Base-by-base conservation (phyloP, 2,888 invertebrate species). In the Amphipyra berbera region DNA sequence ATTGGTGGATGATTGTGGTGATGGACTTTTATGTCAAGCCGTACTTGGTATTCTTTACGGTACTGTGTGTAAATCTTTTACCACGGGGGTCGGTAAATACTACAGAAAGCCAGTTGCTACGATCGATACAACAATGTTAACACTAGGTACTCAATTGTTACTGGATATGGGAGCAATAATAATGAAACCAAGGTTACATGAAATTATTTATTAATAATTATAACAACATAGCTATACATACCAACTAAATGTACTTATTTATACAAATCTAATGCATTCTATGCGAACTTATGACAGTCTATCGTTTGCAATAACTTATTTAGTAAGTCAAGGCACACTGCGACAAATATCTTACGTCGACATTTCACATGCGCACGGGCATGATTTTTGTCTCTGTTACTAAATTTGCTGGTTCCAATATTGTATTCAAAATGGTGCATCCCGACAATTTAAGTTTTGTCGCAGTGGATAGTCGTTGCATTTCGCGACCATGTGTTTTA, bases 201-300 rank as follows among this genome's bases (percentile, higher is more conserved):
- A 48, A 13, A 74, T 42, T 68, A 67, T 82, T 79, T 81, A 82
- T 81, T 83, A 40, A 72, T 67, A 69, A 58, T 58, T 37, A 27
- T 59, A 73, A 76, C 63, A 63, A 73, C 56, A 60, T 68, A 66
- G 61, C 45, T 69, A 59, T 53, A 64, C 41, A 14, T 49, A 56
- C 37, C 14, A 73, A 74, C 69, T 76, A 72, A 57, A 56, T 42
- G 52, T 76, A 73, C 70, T 67, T 70, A 30, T 5, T 30, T 68
- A 75, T 78, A 78, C 68, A 81, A 64, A 62, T 67, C 66, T 76
- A 80, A 78, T 64, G 76, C 74, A 77, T 79, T 77, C 73, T 75
- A 83, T 81, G 74, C 73, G 57, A 69, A 59, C 27, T 52, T 59
- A 60, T 35, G 62, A 62, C 83, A 80, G 76, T 73, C 82, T 77